Evolutionary conservation across 2,797 vertebrate genomes (phyloP).

Genomic region (Hydrocynus forskahlii): DNA sequence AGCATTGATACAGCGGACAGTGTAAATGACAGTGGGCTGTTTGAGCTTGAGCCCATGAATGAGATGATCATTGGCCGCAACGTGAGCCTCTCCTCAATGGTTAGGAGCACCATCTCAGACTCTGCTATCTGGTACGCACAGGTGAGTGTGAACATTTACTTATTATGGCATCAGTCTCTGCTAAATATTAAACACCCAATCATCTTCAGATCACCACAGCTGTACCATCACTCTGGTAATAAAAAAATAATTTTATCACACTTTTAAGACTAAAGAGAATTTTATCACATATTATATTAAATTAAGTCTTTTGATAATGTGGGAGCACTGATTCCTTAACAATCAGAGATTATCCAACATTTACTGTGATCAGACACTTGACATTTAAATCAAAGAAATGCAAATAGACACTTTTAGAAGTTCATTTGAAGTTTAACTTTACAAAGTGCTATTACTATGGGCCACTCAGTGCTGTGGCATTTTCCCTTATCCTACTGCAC

Average conservation of each 20-base stretch:
- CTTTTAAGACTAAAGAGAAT: too few relatives aligned
- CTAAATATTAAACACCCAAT: not conserved
- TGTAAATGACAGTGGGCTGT: slow-evolving; percentile 72
- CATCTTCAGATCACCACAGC: not conserved
- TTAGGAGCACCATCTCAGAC: slow-evolving; percentile 78
- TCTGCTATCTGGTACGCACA: slow-evolving; percentile 91
- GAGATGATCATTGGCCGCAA: slow-evolving; percentile 85
- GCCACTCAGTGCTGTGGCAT: too few relatives aligned
- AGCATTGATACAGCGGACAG: slow-evolving; percentile 81
- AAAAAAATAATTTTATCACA: too few relatives aligned
- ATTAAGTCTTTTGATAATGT: too few relatives aligned
- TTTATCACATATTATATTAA: too few relatives aligned
- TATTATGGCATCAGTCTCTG: too few relatives aligned
- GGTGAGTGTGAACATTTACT: slow-evolving; percentile 69
- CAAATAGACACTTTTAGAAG: too few relatives aligned
- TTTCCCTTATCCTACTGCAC: too few relatives aligned
- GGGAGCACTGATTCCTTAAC: not conserved
- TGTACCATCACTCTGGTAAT: not conserved
- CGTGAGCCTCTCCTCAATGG: slow-evolving; percentile 84
- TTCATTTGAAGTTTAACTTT: not conserved
- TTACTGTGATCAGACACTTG: too few relatives aligned
- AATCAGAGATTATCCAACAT: not conserved
- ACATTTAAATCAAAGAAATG: too few relatives aligned
- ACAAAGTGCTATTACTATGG: not conserved
- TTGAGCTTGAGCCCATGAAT: slow-evolving; percentile 89